Conservation (phyloP, 2,113 vertebrate species). For the Labeo rohita region DNA sequence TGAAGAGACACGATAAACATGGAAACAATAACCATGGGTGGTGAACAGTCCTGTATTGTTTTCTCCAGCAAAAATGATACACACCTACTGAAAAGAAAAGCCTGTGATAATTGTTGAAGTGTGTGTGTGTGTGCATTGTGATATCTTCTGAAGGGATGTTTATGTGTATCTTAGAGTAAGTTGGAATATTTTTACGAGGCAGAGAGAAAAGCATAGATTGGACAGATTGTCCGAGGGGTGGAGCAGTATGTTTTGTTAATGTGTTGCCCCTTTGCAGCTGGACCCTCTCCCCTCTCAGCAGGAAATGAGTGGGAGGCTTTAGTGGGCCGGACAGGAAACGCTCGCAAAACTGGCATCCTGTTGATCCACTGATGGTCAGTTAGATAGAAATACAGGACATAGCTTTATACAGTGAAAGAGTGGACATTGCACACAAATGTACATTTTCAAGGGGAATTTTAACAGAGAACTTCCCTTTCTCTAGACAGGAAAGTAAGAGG, state of each 20-base stretch:
- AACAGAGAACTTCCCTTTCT: constrained; percentile 51
- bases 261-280: constrained; percentile 42
- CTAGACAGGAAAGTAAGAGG: constrained; percentile 62
- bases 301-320: constrained; percentile 76
- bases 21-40: constrained; percentile 25
- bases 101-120: neutral
- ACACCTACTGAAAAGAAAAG: neutral
- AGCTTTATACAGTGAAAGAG: constrained; percentile 21
- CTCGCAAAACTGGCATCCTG: constrained; percentile 77
- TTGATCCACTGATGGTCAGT: constrained; percentile 74
- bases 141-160: constrained; percentile 37
- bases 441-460: constrained; percentile 36
- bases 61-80: constrained; percentile 5
- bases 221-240: constrained; percentile 1
- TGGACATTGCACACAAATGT: constrained; percentile 12
- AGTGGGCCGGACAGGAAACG: constrained; percentile 76
- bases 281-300: constrained; percentile 68
- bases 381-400: constrained; percentile 66
- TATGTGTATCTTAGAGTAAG: constrained; percentile 3
- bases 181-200: constrained; percentile 1
- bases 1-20: constrained; percentile 21
- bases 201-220: constrained; percentile 9
- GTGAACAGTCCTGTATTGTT: constrained; percentile 10
- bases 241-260: constrained; percentile 14
- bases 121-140: neutral